These are phyloP conservation scores for Pelodiscus sinensis DNA, from an alignment of 2,113 vertebrate species.

Conservation along the genomic window DNA sequence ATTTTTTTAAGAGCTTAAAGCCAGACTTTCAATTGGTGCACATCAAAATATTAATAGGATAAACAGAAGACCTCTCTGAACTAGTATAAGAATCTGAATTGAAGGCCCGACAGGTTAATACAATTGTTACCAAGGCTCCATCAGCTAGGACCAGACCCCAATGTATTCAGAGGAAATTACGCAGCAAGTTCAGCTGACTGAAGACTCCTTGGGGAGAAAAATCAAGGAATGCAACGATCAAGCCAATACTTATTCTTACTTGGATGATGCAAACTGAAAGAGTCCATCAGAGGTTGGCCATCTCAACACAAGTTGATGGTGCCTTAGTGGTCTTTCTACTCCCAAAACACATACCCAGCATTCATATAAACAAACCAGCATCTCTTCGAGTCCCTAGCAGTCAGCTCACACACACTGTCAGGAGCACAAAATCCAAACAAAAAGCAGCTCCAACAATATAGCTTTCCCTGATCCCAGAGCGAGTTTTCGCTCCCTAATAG, in stretches of 20 bases:
- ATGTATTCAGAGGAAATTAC: neutral
- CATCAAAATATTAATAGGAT: accelerated
- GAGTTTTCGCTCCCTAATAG: neutral
- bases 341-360: neutral
- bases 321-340: neutral
- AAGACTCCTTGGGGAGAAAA: neutral
- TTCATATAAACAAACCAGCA: neutral
- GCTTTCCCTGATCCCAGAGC: neutral
- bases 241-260: neutral
- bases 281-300: neutral
- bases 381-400: neutral
- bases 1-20: neutral
- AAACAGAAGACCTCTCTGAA: neutral
- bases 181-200: neutral
- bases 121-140: accelerated
- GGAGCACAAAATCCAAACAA: neutral
- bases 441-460: neutral
- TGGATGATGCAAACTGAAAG: neutral
- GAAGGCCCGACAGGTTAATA: neutral
- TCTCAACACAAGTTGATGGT: neutral
- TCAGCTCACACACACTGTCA: neutral
- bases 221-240: neutral
- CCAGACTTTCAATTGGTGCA: neutral
- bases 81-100: neutral
- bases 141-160: neutral